phyloP scores from a whole-genome alignment of 2,888 invertebrate species.

The Callimorpha dominula region DNA sequence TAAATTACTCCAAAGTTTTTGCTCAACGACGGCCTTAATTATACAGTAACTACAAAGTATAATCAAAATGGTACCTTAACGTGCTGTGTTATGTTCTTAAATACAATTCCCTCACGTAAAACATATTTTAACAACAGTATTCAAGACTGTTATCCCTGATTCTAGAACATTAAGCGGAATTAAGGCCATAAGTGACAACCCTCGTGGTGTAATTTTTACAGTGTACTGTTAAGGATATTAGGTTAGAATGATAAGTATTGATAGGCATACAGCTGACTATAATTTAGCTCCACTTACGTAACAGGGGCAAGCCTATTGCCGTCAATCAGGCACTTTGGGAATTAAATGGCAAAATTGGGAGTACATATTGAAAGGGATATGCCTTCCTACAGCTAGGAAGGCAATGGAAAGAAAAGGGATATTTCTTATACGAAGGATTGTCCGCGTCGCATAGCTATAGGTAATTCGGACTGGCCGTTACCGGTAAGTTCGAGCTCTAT shows the following conservation, averaged over 20 bases:
- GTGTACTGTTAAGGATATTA: background rate
- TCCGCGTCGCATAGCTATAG: too few species aligned
- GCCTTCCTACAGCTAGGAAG: too few species aligned
- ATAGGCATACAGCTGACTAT: background rate
- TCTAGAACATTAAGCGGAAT: slow-evolving; percentile 8
- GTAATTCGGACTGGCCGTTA: too few species aligned
- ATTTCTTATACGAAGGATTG: too few species aligned
- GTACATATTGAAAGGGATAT: too few species aligned
- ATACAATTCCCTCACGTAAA: background rate
- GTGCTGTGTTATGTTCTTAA: background rate
- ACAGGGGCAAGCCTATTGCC: too few species aligned
- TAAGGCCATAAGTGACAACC: background rate
- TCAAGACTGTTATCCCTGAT: background rate
- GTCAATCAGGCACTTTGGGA: too few species aligned
- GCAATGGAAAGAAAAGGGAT: too few species aligned
- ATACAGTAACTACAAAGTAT: background rate
- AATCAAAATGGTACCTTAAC: slow-evolving; percentile 2
- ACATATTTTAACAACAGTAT: background rate
- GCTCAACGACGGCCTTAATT: background rate
- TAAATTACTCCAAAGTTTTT: slow-evolving; percentile 12
- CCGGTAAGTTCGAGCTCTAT: too few species aligned
- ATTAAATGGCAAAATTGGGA: too few species aligned
- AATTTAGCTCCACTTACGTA: too few species aligned
- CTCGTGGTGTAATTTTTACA: background rate
- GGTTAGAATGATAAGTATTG: background rate